Evolutionary conservation across 2,888 invertebrate species (phyloP).

Genomic region (Branchipolynoe longqiensis): DNA sequence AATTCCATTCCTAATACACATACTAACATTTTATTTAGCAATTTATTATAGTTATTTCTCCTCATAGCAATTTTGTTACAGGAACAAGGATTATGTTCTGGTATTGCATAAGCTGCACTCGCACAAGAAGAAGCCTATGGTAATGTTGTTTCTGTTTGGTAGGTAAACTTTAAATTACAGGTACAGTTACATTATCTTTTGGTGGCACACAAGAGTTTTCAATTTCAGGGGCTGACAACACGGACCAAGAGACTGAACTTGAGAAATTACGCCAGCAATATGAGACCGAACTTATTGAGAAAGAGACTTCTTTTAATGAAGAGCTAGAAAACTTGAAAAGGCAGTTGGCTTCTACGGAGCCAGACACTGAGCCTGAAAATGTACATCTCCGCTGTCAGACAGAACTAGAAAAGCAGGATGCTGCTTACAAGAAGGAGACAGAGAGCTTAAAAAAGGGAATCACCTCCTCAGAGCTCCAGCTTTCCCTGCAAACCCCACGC

Average conservation of each 20-base stretch:
- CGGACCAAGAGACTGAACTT: neutral
- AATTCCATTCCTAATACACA: neutral
- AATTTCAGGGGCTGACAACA: conserved; percentile 13
- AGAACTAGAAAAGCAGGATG: no score
- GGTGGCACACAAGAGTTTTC: conserved; percentile 17
- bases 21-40: neutral
- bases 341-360: neutral
- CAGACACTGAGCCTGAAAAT: no score
- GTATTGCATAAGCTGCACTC: no score
- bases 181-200: no score
- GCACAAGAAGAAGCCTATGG: no score
- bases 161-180: no score
- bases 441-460: no score
- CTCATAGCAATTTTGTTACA: neutral
- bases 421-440: no score
- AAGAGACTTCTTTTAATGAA: neutral
- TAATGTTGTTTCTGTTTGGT: no score
- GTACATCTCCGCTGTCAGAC: no score
- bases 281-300: neutral
- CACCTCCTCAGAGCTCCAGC: neutral
- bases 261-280: neutral
- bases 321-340: conserved; percentile 1
- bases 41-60: neutral
- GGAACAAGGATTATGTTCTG: no score
- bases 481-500: neutral